Evolutionary conservation across 1,140 invertebrate genomes (phyloP), one percentile per base, ranked within the genome.

Genomic region (Nasonia vitripennis): DNA sequence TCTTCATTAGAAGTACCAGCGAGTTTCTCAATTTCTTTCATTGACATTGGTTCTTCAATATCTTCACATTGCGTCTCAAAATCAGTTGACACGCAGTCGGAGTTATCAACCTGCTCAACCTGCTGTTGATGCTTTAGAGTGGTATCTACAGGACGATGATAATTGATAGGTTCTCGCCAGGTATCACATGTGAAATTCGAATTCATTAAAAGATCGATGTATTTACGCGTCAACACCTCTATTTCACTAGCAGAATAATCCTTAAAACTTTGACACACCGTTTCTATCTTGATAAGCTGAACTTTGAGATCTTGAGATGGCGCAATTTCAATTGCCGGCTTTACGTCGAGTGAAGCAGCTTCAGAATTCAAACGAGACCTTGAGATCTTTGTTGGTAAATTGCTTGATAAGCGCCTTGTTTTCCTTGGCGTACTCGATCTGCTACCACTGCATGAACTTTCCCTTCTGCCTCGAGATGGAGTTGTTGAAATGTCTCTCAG

Each of bases 271-370:
- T 9, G 27, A 0, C 77, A 74, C 1, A 91, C n/a, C 14, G 17
- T 31, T 55, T 90, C 86, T 1, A 90, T 31, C 68, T 81, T 84
- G 78, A 91, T 86, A 10, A 91, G 70, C 68, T 86, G 81, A 86
- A 83, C 81, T 75, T 86, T 37, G 11, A 78, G 73, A 68, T 27
- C 55, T 17, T 62, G 55, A n/a, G 55, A 20, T 7, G 55, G 6
- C 1, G 5, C 7, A 62, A n/a, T 62, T 20, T 62, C n/a, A n/a
- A 4, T n/a, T 0, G 17, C 20, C 0, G 20, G 17, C 6, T 62
- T 62, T 62, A 62, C 17, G 6, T 1, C 17, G 5, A 20, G 7
- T n/a, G 20, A 3, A n/a, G 14, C 20, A 62, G 5, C 6, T 62
- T n/a, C 55, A 62, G 20, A 62, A 62, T 62, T 62, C 17, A 6